Conservation (phyloP, 1,140 invertebrate genomes). For the Adelges cooleyi region DNA sequence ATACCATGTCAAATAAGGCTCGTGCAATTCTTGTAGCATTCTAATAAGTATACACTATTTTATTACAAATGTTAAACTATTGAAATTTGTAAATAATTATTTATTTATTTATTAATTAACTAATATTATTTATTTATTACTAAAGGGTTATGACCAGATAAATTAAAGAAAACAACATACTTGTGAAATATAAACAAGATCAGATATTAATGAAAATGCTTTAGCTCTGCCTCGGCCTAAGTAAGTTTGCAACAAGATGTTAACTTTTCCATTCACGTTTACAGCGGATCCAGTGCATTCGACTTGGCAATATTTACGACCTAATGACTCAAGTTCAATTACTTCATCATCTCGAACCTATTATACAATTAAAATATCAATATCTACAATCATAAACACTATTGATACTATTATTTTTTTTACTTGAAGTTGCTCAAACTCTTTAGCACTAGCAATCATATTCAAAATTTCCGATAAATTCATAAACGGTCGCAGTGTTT, state of each 20-base stretch:
- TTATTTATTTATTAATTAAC: no score
- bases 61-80: no score
- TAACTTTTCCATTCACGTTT: slow-evolving; percentile 91
- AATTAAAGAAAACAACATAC: no score
- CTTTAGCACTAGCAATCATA: slow-evolving; percentile 81
- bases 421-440: slow-evolving; percentile 94
- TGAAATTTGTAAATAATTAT: no score
- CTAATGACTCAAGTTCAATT: slow-evolving; percentile 70
- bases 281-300: slow-evolving; percentile 67
- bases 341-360: slow-evolving; percentile 90
- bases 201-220: slow-evolving; percentile 82
- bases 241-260: slow-evolving; percentile 88
- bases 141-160: no score
- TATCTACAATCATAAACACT: slow-evolving; percentile 28
- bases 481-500: slow-evolving; percentile 66
- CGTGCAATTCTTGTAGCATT: slow-evolving; percentile 82
- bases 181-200: slow-evolving; percentile 85
- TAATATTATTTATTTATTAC: no score
- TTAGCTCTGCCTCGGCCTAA: slow-evolving; percentile 68
- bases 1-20: slow-evolving; percentile 86
- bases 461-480: slow-evolving; percentile 73
- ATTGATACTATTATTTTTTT: slow-evolving; percentile 10
- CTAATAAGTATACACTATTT: slow-evolving; percentile 40
- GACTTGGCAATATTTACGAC: slow-evolving; percentile 59
- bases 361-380: slow-evolving; percentile 6